Conservation (phyloP, 2,113 vertebrate genomes). For the Phasianus colchicus region DNA sequence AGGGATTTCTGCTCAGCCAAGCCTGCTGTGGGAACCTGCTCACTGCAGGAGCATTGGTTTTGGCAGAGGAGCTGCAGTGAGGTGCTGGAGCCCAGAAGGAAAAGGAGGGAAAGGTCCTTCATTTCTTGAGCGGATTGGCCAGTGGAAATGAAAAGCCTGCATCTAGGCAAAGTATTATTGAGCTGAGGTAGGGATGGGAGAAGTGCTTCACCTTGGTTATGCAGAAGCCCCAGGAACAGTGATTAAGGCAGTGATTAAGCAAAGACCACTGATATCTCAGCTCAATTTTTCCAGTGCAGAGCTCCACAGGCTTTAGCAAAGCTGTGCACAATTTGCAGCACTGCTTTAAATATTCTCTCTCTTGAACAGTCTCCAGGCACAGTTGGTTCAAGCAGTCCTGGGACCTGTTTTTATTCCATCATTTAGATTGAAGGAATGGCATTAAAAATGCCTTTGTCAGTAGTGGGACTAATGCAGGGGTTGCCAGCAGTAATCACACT, state of each 20-base stretch:
- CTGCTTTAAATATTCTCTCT: not conserved
- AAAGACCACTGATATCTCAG: not conserved
- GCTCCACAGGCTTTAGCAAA: not conserved
- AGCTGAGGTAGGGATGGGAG: not conserved
- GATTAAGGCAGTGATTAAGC: not conserved
- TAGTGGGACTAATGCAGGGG: not conserved
- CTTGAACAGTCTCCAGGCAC: not conserved
- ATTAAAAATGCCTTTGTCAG: not conserved
- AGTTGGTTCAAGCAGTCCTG: not conserved
- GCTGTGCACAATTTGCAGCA: accelerated
- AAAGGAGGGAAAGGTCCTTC: not conserved
- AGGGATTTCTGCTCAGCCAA: not conserved
- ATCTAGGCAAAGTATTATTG: not conserved
- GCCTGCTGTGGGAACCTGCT: not conserved
- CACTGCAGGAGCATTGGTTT: not conserved
- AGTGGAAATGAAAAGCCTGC: not conserved
- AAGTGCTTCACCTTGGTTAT: not conserved
- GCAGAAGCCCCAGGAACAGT: not conserved
- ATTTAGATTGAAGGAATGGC: not conserved
- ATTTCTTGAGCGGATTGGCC: not conserved
- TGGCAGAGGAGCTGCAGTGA: not conserved
- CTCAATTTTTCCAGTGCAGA: not conserved
- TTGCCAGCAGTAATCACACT: not conserved
- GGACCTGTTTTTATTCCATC: not conserved
- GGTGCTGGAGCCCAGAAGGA: not conserved